Conservation (phyloP, 2,888 invertebrate species). For the Myopa testacea region DNA sequence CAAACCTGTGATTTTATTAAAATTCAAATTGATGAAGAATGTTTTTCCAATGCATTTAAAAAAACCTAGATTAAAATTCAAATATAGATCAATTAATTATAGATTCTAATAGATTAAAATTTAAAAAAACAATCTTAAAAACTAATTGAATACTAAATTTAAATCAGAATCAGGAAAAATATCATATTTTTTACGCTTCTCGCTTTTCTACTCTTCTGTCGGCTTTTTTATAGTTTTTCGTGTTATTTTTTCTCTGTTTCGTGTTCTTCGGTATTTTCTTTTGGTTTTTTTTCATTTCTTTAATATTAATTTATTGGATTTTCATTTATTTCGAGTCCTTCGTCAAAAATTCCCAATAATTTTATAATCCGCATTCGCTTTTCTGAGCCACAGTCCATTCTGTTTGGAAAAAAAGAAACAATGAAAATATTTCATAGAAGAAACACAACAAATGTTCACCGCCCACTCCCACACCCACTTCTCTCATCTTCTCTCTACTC, state of each 20-base stretch:
- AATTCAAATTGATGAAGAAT: not conserved
- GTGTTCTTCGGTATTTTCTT: not conserved
- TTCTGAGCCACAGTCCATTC: constrained; percentile 49
- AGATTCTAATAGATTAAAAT: too few relatives aligned
- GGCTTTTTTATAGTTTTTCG: constrained; percentile 21
- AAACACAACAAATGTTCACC: not conserved
- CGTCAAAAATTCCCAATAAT: constrained; percentile 4
- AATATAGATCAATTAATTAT: too few relatives aligned
- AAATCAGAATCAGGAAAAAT: too few relatives aligned
- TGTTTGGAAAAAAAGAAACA: constrained; percentile 38
- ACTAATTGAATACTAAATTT: too few relatives aligned
- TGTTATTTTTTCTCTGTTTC: not conserved
- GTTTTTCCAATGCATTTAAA: too few relatives aligned
- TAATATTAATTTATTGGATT: not conserved
- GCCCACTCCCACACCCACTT: not conserved
- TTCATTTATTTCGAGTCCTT: constrained; percentile 8
- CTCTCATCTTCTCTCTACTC: constrained; percentile 43
- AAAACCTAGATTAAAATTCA: too few relatives aligned
- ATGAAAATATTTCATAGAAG: constrained; percentile 16
- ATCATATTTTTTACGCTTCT: not conserved
- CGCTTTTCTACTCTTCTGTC: not conserved
- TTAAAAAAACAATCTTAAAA: too few relatives aligned
- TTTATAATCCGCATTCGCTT: constrained; percentile 52
- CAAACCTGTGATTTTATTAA: not conserved
- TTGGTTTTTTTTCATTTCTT: not conserved